Evolutionary conservation across 2,888 invertebrate genomes (phyloP).

Genomic region (Dryadula phaetusa): DNA sequence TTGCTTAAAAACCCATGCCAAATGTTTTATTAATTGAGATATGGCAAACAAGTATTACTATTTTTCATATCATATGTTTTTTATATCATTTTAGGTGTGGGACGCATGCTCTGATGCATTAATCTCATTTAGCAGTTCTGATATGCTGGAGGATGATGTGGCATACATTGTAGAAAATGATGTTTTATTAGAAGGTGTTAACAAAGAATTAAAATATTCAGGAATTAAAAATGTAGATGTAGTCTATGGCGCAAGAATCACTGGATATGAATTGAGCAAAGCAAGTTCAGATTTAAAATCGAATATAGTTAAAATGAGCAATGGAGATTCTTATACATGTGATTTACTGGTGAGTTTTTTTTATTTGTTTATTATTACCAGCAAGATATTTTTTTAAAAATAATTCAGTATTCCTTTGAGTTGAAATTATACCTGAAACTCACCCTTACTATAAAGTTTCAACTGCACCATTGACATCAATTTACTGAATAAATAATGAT

Average conservation of each 20-base stretch:
- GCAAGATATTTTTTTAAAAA: too few species aligned
- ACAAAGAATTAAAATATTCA: slow-evolving; percentile 80
- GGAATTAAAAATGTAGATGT: slow-evolving; percentile 86
- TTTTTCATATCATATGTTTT: background rate
- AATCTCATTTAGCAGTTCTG: slow-evolving; percentile 92
- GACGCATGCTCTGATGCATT: slow-evolving; percentile 95
- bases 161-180: slow-evolving; percentile 98
- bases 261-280: slow-evolving; percentile 85
- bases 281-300: slow-evolving; percentile 51
- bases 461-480: too few species aligned
- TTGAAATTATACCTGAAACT: too few species aligned
- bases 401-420: too few species aligned
- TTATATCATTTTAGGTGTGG: slow-evolving; percentile 89
- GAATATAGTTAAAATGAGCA: slow-evolving; percentile 84
- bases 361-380: background rate
- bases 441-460: too few species aligned
- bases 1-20: too few species aligned
- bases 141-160: slow-evolving; percentile 88
- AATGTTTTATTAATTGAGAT: too few species aligned
- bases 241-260: slow-evolving; percentile 88
- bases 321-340: slow-evolving; percentile 86
- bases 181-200: slow-evolving; percentile 90
- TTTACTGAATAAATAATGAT: background rate
- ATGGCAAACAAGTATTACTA: too few species aligned
- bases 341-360: slow-evolving; percentile 85